These are phyloP conservation scores for Oxyura jamaicensis DNA, from an alignment of 2,113 vertebrate genomes.

Conservation along the genomic window DNA sequence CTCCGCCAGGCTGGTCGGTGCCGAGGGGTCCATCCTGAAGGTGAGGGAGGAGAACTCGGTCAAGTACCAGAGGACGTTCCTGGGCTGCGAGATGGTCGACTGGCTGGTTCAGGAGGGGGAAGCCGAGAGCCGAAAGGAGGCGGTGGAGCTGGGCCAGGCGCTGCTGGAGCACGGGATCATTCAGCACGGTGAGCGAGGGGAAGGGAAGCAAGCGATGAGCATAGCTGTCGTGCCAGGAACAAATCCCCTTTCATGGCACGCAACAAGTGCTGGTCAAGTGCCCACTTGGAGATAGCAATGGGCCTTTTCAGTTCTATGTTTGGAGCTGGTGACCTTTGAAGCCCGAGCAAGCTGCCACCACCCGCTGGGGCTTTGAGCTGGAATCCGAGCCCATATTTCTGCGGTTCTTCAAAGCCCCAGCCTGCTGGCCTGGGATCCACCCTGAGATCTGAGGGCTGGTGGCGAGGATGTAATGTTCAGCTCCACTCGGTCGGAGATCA, in stretches of 20 bases:
- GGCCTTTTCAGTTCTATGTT: constrained; percentile 56
- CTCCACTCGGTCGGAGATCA: not conserved
- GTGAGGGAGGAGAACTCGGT: constrained; percentile 81
- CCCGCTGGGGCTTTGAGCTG: constrained; percentile 4
- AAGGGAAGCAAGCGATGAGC: not conserved
- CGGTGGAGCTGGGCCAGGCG: constrained; percentile 78
- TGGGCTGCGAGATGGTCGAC: constrained; percentile 84
- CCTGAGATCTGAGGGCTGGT: not conserved
- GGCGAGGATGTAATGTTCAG: not conserved
- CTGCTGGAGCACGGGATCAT: constrained; percentile 87
- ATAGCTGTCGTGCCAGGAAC: not conserved
- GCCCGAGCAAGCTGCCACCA: not conserved
- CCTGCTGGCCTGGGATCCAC: not conserved
- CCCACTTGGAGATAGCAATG: constrained; percentile 45
- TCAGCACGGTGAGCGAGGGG: constrained; percentile 77
- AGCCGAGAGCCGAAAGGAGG: constrained; percentile 77
- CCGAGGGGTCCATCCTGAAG: constrained; percentile 82
- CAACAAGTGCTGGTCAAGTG: constrained; percentile 61
- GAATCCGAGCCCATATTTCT: constrained; percentile 31
- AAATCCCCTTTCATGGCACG: constrained; percentile 31
- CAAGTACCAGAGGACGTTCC: constrained; percentile 82
- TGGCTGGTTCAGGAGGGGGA: constrained; percentile 87
- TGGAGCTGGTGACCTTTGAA: constrained; percentile 58
- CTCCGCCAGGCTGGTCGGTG: constrained; percentile 76
- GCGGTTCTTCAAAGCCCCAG: constrained; percentile 29